These are phyloP conservation scores for Andricus grossulariae DNA, from an alignment of 1,140 invertebrate genomes.

Conservation along the genomic window DNA sequence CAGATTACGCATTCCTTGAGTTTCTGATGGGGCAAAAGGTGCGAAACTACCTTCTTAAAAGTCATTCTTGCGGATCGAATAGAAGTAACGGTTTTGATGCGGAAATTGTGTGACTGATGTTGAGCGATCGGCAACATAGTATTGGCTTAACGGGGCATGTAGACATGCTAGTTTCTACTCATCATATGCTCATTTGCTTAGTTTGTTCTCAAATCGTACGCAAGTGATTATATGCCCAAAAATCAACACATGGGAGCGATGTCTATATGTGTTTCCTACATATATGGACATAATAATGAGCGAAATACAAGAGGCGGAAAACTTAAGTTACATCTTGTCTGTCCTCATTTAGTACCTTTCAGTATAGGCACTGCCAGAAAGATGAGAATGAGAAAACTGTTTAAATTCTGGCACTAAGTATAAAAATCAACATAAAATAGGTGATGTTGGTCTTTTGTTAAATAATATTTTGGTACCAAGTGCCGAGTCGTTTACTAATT, in stretches of 20 bases:
- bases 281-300: slow-evolving; percentile 25
- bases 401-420: no score
- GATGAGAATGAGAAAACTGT: no score
- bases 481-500: no score
- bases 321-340: background rate
- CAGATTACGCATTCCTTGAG: background rate
- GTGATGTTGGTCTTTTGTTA: no score
- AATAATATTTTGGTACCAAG: no score
- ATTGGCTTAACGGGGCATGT: slow-evolving; percentile 7
- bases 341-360: background rate
- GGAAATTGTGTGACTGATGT: slow-evolving; percentile 7
- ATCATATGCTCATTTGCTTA: slow-evolving; percentile 6
- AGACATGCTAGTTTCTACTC: background rate
- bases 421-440: no score
- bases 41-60: slow-evolving; percentile 16
- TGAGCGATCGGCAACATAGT: background rate
- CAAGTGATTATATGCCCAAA: background rate
- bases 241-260: background rate
- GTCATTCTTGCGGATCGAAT: slow-evolving; percentile 25
- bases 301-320: background rate
- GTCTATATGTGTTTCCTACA: background rate
- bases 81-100: slow-evolving; percentile 17
- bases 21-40: slow-evolving; percentile 7
- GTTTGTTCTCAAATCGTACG: slow-evolving; percentile 7
- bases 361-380: no score